Base-by-base conservation (phyloP, 2,888 invertebrate genomes). In the Sinhomidia bicolor region DNA sequence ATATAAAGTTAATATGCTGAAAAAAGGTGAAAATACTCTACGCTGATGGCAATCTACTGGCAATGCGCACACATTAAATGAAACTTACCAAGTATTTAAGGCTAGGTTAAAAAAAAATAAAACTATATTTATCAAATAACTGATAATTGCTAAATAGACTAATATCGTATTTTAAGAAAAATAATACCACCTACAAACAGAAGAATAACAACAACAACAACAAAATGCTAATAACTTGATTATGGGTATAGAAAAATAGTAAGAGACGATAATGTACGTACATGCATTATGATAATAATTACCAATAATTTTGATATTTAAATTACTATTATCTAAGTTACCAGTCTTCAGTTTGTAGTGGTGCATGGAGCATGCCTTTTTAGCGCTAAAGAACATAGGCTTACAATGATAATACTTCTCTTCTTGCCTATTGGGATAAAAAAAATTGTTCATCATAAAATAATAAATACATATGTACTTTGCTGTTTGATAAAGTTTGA, bases 31-130 rank as follows among this genome's bases (percentile, higher is more conserved):
- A 9, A 26, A 9, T 80, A 23, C 81, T 81, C 81, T 47, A 51
- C 79, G 44, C 86, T 87, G 86, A 81, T 87, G 86, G 86, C 86
- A 87, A 87, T 81, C 81, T 81, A 81, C 65, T 71, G 57, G 47
- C 62, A 74, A 85, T 65, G 81, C 81, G 81, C 86, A 81, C 86
- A 87, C 71, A 76, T 14, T 74, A 81, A 54, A 54, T 5, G 41
- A 80, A 36, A 80, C 62, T 36, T 60, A 74, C 54, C 14, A 26
- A 60, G n/a, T 47, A 65, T 9, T 36, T 44, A 80, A n/a, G n/a
- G n/a, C n/a, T n/a, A 23, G 12, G 17, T 79, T 62, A 71, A 71
- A 29, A 65, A 32, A 32, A 32, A 65, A 36, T 36, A 65, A 5
- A 5, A n/a, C n/a, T 23, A 57, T 9, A 23, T 36, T 3, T 23